Conservation (phyloP, 1,140 invertebrate species). For the Macrotrachela quadricornifera region DNA sequence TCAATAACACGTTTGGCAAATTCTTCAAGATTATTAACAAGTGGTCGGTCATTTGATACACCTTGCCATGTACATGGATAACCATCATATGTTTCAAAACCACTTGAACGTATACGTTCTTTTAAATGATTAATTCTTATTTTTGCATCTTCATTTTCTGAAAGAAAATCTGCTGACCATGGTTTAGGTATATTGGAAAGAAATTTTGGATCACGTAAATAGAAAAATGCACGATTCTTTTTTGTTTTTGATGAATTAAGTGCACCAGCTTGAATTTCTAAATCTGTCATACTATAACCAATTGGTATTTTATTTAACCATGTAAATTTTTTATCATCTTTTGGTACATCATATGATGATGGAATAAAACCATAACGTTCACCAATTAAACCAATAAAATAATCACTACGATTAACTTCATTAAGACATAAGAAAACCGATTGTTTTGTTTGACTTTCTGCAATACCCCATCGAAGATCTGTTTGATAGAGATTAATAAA, state of each 20-base stretch:
- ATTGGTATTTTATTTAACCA: conserved; percentile 24
- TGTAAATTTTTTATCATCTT: conserved; percentile 18
- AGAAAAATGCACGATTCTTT: conserved; percentile 27
- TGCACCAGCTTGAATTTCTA: conserved; percentile 25
- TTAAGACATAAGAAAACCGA: conserved; percentile 26
- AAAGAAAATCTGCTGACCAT: conserved; percentile 17
- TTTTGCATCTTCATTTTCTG: conserved; percentile 14
- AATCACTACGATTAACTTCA: conserved; percentile 27
- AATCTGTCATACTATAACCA: conserved; percentile 31
- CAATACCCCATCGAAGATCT: conserved; percentile 34
- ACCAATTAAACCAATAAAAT: conserved; percentile 32
- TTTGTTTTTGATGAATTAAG: conserved; percentile 13
- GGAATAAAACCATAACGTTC: conserved; percentile 21
- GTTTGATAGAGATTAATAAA: conserved; percentile 30
- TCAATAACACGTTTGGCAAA: conserved; percentile 28
- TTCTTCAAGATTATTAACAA: conserved; percentile 23
- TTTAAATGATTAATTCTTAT: conserved; percentile 22
- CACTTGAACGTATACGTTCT: conserved; percentile 17
- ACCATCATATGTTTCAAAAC: conserved; percentile 24
- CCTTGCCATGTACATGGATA: conserved; percentile 31
- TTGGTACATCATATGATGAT: conserved; percentile 16
- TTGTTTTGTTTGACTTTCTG: conserved; percentile 26
- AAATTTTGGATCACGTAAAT: conserved; percentile 18
- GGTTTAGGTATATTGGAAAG: conserved; percentile 23
- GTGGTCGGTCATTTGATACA: conserved; percentile 20